Evolutionary conservation across 2,113 vertebrate genomes (phyloP), one percentile per base, ranked within the genome.

Genomic region (Melospiza melodia): DNA sequence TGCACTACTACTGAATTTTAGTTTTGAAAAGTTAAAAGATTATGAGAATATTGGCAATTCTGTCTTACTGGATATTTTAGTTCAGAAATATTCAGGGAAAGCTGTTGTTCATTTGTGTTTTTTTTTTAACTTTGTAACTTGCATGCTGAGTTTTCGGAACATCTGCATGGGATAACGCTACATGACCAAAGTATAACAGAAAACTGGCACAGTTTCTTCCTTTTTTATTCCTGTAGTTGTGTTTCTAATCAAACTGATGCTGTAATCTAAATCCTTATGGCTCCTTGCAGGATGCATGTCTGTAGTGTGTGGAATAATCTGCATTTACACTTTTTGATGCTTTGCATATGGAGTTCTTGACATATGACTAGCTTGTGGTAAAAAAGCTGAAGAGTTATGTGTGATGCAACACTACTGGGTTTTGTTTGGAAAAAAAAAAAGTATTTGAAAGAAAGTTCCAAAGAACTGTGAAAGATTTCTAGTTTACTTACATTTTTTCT

Each of bases 1-100:
- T 85, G 78, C 55, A 68, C 33, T 97, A 52, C 94, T 97, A 84
- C 87, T 97, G 46, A 93, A 72, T 93, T 91, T 89, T 71, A 76
- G 88, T 87, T 94, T 91, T 76, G 44, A 75, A 74, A 79, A 72
- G 33, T 86, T 63, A 91, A 76, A 92, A 28, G 61, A 51, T 84
- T 27, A 49, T 79, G 30, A 59, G 20, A 86, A 39, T 92, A 89
- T 71, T 89, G 49, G 28, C 61, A 80, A 77, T 75, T 67, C 25
- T 63, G 41, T 49, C 15, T 48, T 90, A 72, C 4, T 94, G 28
- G 48, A 22, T 91, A 79, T 49, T 93, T 51, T 57, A 80, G 30
- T 86, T 80, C 61, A 91, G 67, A 78, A 90, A 72, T 91, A 80
- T 83, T 49, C 84, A 84, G 85, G 86, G 63, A 74, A 84, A 84